Evolutionary conservation across 2,797 vertebrate genomes (phyloP).

Genomic region (Mastacembelus armatus): DNA sequence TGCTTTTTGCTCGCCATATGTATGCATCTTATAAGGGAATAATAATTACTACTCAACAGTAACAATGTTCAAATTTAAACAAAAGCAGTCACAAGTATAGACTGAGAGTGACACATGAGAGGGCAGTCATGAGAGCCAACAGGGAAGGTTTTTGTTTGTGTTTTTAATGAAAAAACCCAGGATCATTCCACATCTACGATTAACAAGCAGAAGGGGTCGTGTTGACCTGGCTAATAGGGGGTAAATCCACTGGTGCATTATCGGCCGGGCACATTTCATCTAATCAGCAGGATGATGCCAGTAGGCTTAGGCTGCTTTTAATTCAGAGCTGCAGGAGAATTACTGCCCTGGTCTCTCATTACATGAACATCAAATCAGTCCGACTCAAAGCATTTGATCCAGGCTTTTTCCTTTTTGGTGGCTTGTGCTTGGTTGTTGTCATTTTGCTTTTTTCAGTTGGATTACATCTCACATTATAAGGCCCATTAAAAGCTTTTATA

Average conservation of each 20-base stretch:
- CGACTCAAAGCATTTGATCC: slow-evolving; percentile 57
- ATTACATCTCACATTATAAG: slow-evolving; percentile 40
- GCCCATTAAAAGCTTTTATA: slow-evolving; percentile 40
- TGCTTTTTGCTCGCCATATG: slow-evolving; percentile 55
- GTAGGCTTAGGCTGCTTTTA: slow-evolving; percentile 81
- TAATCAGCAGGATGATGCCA: slow-evolving; percentile 85
- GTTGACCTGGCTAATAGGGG: slow-evolving; percentile 83
- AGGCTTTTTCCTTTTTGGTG: slow-evolving; percentile 37
- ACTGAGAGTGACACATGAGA: slow-evolving; percentile 41
- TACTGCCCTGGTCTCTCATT: slow-evolving; percentile 64
- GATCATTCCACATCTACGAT: slow-evolving; percentile 65
- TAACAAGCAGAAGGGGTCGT: slow-evolving; percentile 74
- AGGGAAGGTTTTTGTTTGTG: slow-evolving; percentile 47
- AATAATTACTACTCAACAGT: slow-evolving; percentile 66
- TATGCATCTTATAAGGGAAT: slow-evolving; percentile 44
- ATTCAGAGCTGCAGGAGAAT: slow-evolving; percentile 78
- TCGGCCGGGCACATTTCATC: slow-evolving; percentile 83
- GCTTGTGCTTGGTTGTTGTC: slow-evolving; percentile 39
- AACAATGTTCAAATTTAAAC: slow-evolving; percentile 55
- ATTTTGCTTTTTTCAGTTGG: slow-evolving; percentile 39
- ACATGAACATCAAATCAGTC: slow-evolving; percentile 67
- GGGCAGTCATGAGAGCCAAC: slow-evolving; percentile 33
- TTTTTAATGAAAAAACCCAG: slow-evolving; percentile 72
- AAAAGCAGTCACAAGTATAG: slow-evolving; percentile 33
- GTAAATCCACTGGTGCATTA: slow-evolving; percentile 84